A percentile compares a stretch with the other conserved stretches of the same genome.
Conservation (phyloP, 2,113 vertebrate species). For the Entelurus aequoreus region DNA sequence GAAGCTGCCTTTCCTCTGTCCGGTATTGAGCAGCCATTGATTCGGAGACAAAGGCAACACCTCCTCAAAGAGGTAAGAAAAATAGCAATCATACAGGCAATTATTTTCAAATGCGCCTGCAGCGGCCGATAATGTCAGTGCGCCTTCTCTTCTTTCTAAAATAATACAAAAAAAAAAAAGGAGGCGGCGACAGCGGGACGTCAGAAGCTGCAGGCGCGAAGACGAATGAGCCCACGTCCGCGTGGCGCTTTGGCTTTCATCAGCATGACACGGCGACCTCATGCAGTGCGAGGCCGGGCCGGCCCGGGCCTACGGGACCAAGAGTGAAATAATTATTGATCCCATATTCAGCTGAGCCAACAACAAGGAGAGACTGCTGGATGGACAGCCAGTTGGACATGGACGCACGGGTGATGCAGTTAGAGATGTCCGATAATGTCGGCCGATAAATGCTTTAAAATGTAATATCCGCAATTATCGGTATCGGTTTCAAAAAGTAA, state of each 20-base stretch:
- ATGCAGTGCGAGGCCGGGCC: conserved; percentile 53
- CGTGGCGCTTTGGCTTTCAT: conserved; percentile 55
- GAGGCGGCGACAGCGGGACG: conserved; percentile 50
- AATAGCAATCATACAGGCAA: conserved; percentile 75
- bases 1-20: conserved; percentile 72
- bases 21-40: conserved; percentile 72
- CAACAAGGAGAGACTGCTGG: conserved; percentile 50
- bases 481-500: too few relatives aligned
- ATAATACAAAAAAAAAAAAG: conserved; percentile 38
- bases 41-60: conserved; percentile 74
- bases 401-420: conserved; percentile 26
- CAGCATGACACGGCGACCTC: conserved; percentile 60
- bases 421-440: too few relatives aligned
- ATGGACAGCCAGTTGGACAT: conserved; percentile 50
- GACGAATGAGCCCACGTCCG: conserved; percentile 59
- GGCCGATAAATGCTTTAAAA: too few relatives aligned
- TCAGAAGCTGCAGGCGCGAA: conserved; percentile 61
- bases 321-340: conserved; percentile 48
- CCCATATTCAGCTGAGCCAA: conserved; percentile 41
- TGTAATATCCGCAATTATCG: too few relatives aligned
- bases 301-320: conserved; percentile 49
- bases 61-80: conserved; percentile 74
- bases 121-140: conserved; percentile 73
- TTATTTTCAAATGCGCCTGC: conserved; percentile 76
- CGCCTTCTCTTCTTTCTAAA: conserved; percentile 65